Evolutionary conservation across 2,113 vertebrate genomes (phyloP), one percentile per base, ranked within the genome.

Genomic region (Oceanites oceanicus): DNA sequence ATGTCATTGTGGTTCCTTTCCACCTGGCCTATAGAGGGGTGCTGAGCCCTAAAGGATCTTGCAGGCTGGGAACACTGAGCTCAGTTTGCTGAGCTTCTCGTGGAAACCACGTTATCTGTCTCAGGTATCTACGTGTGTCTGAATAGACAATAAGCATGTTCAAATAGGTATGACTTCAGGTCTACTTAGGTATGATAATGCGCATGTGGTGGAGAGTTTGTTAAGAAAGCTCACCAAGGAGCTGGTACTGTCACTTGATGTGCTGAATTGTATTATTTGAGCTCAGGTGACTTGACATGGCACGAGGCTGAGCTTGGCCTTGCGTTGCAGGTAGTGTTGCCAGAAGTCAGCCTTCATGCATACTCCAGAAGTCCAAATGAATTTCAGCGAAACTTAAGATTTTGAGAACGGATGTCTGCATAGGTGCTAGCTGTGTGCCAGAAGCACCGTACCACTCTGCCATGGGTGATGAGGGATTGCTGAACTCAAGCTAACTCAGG

Each of bases 281-380:
- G 42, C 27, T 58, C 4, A 2, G 19, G 30, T 53, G 71, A 50
- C 61, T 86, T 1, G 0, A 9, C 0, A 1, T 4, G 17, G 36
- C 45, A 20, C 40, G 6, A 29, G 62, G 76, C 47, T 80, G 67
- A 73, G 18, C 23, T 95, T 59, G 42, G 53, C 58, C 53, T 73
- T 1, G 1, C 40, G 2, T 47, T 61, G 20, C 29, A 30, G 44
- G 16, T 5, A 19, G 20, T 6, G 12, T 40, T 63, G 25, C 25
- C 44, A 58, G 66, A 44, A 38, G 47, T 74, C 42, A 79, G 42
- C 73, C 40, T 79, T 74, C 66, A 15, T 2, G 10, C 63, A 15
- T 52, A 47, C 8, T 70, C 38, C 55, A 47, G 36, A 81, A 45
- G 14, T 32, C 45, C n/a, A 8, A 8, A 16, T 30, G 58, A 19